Evolutionary conservation across 2,888 invertebrate species (phyloP).

Genomic region (Tolmerus cingulatus): DNA sequence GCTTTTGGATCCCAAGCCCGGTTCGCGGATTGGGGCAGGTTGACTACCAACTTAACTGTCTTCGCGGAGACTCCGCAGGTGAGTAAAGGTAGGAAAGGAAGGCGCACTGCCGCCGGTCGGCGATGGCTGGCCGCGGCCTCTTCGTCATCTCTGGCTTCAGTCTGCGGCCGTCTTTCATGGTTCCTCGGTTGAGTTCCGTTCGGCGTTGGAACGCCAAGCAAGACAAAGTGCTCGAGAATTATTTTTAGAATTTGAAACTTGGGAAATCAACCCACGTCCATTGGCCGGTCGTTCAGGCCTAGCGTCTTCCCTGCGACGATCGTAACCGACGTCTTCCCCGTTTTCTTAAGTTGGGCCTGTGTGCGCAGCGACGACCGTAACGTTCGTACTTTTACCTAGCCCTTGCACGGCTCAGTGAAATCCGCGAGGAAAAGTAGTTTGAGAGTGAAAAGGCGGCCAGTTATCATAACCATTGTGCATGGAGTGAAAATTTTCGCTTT

Average conservation of each 20-base stretch:
- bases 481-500: conserved; percentile 28
- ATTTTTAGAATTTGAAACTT: not conserved
- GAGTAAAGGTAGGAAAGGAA: conserved; percentile 11
- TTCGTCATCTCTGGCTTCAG: conserved; percentile 21
- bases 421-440: conserved; percentile 1
- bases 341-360: not conserved
- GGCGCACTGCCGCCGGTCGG: not conserved
- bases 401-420: not conserved
- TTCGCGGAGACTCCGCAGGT: conserved; percentile 12
- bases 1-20: not conserved
- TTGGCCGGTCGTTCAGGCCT: not conserved
- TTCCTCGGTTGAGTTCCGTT: conserved; percentile 17
- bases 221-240: conserved; percentile 5
- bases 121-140: conserved; percentile 3
- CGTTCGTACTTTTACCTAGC: not conserved
- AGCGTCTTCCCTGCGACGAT: not conserved
- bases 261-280: not conserved
- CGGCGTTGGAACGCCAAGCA: not conserved
- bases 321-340: not conserved
- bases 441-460: conserved; percentile 23
- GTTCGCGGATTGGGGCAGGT: not conserved
- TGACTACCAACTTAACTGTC: conserved; percentile 26
- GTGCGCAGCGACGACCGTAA: not conserved
- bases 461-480: conserved; percentile 7
- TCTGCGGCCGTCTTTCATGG: conserved; percentile 24